These are phyloP conservation scores for Oligia latruncula DNA, from an alignment of 2,888 invertebrate species.

Conservation along the genomic window DNA sequence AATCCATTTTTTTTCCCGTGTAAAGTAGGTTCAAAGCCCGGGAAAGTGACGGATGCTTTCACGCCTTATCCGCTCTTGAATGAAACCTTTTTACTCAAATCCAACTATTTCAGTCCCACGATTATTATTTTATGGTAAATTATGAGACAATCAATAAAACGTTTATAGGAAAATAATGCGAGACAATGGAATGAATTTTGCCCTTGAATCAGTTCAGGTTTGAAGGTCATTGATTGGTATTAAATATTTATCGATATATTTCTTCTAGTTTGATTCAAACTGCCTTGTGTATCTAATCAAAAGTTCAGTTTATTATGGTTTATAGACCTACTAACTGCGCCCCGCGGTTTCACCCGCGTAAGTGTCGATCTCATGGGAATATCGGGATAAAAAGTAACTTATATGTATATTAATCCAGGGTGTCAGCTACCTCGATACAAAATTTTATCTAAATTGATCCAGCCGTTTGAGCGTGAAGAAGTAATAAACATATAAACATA, in stretches of 20 bases:
- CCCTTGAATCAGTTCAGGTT: conserved; percentile 26
- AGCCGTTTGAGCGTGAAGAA: no score
- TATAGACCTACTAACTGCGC: background rate
- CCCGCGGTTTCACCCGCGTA: no score
- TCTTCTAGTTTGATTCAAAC: background rate
- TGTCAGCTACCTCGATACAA: no score
- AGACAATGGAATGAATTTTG: conserved; percentile 8
- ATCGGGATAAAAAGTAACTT: no score
- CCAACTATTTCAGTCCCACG: conserved; percentile 64
- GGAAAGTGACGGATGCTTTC: conserved; percentile 66
- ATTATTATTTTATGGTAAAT: conserved; percentile 59
- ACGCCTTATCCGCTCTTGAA: conserved; percentile 60
- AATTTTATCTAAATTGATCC: no score
- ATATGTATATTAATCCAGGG: no score
- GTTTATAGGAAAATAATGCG: conserved; percentile 24
- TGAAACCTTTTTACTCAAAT: conserved; percentile 65
- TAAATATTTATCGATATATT: conserved; percentile 8
- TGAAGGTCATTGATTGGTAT: conserved; percentile 20
- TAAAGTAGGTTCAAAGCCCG: conserved; percentile 60
- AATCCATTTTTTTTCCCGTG: conserved; percentile 57
- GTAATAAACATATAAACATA: no score
- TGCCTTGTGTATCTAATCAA: background rate
- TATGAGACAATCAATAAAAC: conserved; percentile 40
- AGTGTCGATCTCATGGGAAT: no score
- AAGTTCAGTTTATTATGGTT: background rate